Evolutionary conservation across 30 jellyfish, hydroid and myxozoan species (phyloP), one percentile per base, ranked within the genome.

Genomic region (Phacellophora camtschatica): DNA sequence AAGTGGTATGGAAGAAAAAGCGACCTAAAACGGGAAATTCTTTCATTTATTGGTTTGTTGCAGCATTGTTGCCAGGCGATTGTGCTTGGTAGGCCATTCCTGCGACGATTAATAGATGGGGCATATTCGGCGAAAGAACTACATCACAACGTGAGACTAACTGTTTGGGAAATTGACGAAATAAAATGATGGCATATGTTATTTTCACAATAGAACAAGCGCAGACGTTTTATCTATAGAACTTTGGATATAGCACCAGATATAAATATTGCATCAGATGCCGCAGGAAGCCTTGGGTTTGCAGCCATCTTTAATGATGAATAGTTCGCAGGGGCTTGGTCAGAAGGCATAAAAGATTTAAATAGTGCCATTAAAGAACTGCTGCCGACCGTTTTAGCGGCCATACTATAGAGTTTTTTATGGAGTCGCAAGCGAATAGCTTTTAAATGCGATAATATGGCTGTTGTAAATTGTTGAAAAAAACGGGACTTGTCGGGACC

Each of bases 11-110:
- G n/a, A n/a, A n/a, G n/a, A n/a, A n/a, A 34, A 33, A 19, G 13
- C 22, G 96, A 87, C 5, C 58, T 81, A 4, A 74, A 85, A 62
- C 86, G 96, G 5, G 50, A 65, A 24, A 50, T 85, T 16, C 41
- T 85, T 6, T 74, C 96, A 15, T 53, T 85, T 13, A 42, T 85
- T 29, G 96, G 96, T 11, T 50, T 42, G 6, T 56, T 85, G 41
- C 85, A 73, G 34, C 85, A 85, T 41, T 61, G 87, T 53, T 85
- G 96, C 36, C 96, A 85, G 54, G 96, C 93, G n/a, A n/a, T n/a
- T n/a, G n/a, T n/a, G n/a, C n/a, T n/a, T n/a, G n/a, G n/a, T n/a
- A n/a, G n/a, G n/a, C 1, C 81, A 7, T 74, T 74, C 22, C 16
- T 85, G 15, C 49, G 66, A 0, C 92, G 69, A 2, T 56, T 85